phyloP scores from a whole-genome alignment of 2,113 vertebrate genomes.

The Eptesicus fuscus region DNA sequence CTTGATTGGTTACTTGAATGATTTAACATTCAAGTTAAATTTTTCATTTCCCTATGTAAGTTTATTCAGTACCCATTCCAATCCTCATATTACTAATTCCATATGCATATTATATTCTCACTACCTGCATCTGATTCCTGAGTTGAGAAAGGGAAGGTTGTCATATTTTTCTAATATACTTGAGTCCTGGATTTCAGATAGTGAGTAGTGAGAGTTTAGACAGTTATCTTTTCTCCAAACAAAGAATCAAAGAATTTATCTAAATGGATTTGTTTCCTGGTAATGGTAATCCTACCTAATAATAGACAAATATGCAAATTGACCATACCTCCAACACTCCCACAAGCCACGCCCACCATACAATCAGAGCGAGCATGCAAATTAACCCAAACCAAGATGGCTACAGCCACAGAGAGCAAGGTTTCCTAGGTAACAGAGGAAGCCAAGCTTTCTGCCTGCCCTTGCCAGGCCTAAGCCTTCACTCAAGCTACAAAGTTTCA shows the following conservation, averaged over 20 bases:
- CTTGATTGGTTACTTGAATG: neutral
- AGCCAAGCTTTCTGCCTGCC: no score
- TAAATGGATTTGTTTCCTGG: neutral
- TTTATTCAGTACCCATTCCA: neutral
- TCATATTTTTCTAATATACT: neutral
- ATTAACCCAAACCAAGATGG: no score
- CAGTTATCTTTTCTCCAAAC: neutral
- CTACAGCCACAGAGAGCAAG: no score
- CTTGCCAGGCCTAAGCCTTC: no score
- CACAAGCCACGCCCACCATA: no score
- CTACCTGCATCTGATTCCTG: neutral
- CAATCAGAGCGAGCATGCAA: no score
- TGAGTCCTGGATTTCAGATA: neutral
- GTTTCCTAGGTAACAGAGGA: no score
- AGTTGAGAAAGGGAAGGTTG: neutral
- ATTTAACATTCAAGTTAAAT: neutral
- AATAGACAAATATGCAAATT: no score
- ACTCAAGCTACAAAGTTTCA: no score
- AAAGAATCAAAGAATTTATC: neutral
- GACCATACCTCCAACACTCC: no score
- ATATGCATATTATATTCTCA: neutral
- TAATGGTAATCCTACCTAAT: no score
- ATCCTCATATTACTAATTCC: neutral
- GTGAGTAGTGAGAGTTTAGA: neutral
- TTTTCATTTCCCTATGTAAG: neutral